These are phyloP conservation scores for Stegophylla sp. DNA, from an alignment of 2,888 invertebrate species.

Conservation along the genomic window DNA sequence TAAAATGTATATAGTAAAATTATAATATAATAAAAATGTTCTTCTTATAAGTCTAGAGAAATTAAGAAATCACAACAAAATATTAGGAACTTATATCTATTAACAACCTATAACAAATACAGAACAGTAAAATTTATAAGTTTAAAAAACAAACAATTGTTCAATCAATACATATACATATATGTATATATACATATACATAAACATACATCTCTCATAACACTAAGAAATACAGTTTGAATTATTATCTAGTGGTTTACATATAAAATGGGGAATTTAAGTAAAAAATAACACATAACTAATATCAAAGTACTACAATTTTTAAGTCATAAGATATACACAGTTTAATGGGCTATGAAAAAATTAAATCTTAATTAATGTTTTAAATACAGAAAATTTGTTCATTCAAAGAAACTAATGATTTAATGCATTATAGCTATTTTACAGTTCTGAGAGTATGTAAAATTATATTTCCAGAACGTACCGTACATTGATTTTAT, in stretches of 20 bases:
- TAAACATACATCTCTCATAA: conserved; percentile 8
- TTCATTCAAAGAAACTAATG: conserved; percentile 12
- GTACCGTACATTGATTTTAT: not conserved
- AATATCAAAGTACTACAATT: conserved; percentile 21
- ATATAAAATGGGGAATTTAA: not conserved
- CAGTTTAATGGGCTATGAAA: not conserved
- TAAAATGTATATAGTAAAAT: conserved; percentile 25
- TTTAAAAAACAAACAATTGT: not conserved
- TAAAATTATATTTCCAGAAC: not conserved
- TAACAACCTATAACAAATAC: conserved; percentile 55
- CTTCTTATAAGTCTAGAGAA: conserved; percentile 22
- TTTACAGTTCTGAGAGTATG: not conserved
- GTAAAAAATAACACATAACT: not conserved
- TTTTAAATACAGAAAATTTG: not conserved
- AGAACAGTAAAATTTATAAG: conserved; percentile 32
- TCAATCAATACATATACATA: too few relatives aligned
- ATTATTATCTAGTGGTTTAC: not conserved
- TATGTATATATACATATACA: too few relatives aligned
- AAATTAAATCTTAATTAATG: conserved; percentile 18
- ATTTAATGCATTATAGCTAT: conserved; percentile 5
- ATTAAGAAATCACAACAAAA: conserved; percentile 55
- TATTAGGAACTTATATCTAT: conserved; percentile 54
- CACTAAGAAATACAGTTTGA: not conserved
- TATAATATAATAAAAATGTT: conserved; percentile 3
- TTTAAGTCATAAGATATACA: not conserved